These are phyloP conservation scores for Girardia tigrina DNA, from an alignment of 2,888 invertebrate genomes.

Conservation along the genomic window DNA sequence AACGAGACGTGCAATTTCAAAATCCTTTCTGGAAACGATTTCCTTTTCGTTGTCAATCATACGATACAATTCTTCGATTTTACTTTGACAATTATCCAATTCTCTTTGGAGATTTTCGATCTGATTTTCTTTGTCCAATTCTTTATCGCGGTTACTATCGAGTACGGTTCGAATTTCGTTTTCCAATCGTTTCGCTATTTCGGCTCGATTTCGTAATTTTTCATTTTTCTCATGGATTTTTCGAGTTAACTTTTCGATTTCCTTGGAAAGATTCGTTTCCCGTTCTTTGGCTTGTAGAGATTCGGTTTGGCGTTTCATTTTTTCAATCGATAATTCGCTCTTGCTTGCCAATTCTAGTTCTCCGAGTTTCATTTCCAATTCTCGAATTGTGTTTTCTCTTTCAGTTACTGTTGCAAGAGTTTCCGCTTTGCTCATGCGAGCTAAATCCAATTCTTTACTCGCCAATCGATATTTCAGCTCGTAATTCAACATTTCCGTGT, in stretches of 20 bases:
- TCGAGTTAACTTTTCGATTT: background rate
- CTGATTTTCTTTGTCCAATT: background rate
- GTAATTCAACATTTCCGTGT: constrained; percentile 1
- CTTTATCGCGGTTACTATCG: background rate
- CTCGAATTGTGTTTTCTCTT: background rate
- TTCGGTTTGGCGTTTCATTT: background rate
- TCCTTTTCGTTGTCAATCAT: background rate
- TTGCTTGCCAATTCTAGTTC: constrained; percentile 23
- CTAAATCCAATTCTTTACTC: constrained; percentile 5
- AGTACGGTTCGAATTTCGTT: background rate
- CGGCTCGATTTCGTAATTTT: background rate
- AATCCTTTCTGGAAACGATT: background rate
- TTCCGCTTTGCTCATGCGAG: background rate
- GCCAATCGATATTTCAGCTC: constrained; percentile 5
- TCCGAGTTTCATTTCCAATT: constrained; percentile 13
- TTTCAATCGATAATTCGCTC: background rate
- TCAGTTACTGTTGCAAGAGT: background rate
- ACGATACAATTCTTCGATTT: background rate
- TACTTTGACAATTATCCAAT: background rate
- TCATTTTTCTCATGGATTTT: background rate
- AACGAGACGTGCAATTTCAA: background rate
- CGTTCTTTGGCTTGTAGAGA: background rate
- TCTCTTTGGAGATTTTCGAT: background rate
- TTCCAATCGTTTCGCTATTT: background rate
- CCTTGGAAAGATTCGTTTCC: background rate